Percentiles rank a stretch among this genome's conserved stretches.
phyloP scores from a whole-genome alignment of 1,140 invertebrate genomes.

The Antheraea mylitta region DNA sequence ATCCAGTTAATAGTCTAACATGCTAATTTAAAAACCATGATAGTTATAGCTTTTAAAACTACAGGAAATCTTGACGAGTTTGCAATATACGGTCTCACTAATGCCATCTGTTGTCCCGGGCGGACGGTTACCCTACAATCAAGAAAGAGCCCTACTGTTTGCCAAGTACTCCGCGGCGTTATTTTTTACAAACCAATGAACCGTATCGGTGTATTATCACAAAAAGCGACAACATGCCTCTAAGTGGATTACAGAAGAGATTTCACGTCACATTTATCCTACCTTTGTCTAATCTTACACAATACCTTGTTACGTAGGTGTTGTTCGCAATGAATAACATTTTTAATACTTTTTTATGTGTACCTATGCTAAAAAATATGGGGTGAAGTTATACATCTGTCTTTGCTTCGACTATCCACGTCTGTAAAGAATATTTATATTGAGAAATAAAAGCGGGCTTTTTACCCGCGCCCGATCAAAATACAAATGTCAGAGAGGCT shows the following conservation, averaged over 20 bases:
- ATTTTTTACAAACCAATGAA: constrained; percentile 70
- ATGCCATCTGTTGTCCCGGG: constrained; percentile 7
- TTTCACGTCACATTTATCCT: constrained; percentile 72
- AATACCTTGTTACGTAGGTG: constrained; percentile 68
- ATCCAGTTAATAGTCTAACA: too few relatives aligned
- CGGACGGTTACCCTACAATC: background rate
- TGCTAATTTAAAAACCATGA: too few relatives aligned
- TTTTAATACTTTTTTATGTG: constrained; percentile 50
- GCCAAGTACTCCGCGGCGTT: constrained; percentile 52
- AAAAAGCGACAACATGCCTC: constrained; percentile 70
- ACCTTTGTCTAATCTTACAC: constrained; percentile 63
- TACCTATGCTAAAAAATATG: constrained; percentile 36
- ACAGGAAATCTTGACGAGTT: too few relatives aligned
- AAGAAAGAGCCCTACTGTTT: background rate
- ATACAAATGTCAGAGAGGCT: constrained; percentile 19
- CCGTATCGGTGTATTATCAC: constrained; percentile 59
- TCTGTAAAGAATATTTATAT: constrained; percentile 27
- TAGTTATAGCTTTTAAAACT: too few relatives aligned
- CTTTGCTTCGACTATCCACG: constrained; percentile 40
- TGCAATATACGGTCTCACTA: background rate
- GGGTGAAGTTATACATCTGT: constrained; percentile 58
- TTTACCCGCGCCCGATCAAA: constrained; percentile 15
- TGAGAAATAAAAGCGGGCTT: constrained; percentile 37
- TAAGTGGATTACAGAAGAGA: constrained; percentile 74
- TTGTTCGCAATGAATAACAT: constrained; percentile 62